phyloP scores from a whole-genome alignment of 1,140 invertebrate genomes.

The Zaprionus taronus region DNA sequence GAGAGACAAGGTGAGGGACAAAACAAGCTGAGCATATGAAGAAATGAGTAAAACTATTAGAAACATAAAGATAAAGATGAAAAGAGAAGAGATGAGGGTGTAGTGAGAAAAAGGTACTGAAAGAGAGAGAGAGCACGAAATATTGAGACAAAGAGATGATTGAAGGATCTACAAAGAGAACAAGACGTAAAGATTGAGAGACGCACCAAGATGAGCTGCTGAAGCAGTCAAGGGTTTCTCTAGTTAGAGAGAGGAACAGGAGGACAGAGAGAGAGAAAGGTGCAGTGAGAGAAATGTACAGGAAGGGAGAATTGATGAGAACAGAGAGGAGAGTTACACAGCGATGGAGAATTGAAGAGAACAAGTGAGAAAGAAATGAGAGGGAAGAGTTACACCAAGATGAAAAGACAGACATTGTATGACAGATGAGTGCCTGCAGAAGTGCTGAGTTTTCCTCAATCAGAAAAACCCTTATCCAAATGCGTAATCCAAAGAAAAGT shows the following conservation, averaged over 20 bases:
- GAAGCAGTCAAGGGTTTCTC: background rate
- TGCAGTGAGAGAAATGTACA: background rate
- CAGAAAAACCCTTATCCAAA: constrained; percentile 50
- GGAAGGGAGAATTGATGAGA: background rate
- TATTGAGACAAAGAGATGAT: background rate
- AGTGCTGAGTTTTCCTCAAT: background rate
- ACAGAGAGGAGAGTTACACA: background rate
- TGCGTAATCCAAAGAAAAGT: constrained; percentile 53
- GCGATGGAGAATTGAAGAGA: background rate
- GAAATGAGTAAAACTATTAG: too few species aligned
- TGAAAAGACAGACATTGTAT: background rate
- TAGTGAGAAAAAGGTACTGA: background rate
- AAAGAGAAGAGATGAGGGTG: background rate
- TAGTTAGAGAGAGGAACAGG: background rate
- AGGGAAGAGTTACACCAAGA: background rate
- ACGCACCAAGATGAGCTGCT: background rate
- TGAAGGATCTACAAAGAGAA: background rate
- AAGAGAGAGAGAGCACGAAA: background rate
- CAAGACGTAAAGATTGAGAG: background rate
- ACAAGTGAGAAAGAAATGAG: too few species aligned
- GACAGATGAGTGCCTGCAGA: background rate
- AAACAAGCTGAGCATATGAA: background rate
- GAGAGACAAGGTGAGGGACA: background rate
- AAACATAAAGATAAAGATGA: background rate
- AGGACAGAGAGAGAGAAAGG: background rate